Conservation (phyloP, 2,888 invertebrate genomes). For the Melieria omissa region DNA sequence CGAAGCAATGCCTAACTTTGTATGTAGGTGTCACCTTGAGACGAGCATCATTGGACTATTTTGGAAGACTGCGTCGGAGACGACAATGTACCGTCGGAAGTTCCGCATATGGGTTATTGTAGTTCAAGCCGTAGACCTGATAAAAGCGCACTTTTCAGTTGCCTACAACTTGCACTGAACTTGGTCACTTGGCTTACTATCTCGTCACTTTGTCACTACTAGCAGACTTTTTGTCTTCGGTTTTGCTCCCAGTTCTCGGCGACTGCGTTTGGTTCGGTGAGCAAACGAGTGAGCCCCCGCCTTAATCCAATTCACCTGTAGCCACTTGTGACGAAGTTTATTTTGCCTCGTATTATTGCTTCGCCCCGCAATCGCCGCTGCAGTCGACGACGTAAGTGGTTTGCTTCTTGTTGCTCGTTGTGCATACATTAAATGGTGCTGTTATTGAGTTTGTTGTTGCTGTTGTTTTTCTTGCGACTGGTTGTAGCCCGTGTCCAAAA, state of each 20-base stretch:
- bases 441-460: slow-evolving; percentile 37
- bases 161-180: background rate
- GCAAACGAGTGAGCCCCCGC: slow-evolving; percentile 18
- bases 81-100: no score
- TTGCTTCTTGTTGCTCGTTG: slow-evolving; percentile 29
- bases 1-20: no score
- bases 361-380: slow-evolving; percentile 15
- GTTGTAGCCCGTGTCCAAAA: slow-evolving; percentile 40
- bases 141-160: no score
- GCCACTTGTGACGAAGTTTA: slow-evolving; percentile 36
- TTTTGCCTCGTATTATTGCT: slow-evolving; percentile 29
- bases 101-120: no score
- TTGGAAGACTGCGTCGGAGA: no score
- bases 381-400: slow-evolving; percentile 28
- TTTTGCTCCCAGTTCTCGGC: background rate
- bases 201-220: slow-evolving; percentile 18
- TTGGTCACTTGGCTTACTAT: slow-evolving; percentile 28
- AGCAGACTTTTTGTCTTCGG: slow-evolving; percentile 8
- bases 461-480: slow-evolving; percentile 23
- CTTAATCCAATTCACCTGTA: slow-evolving; percentile 39
- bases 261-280: no score
- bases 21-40: no score
- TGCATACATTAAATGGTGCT: slow-evolving; percentile 25
- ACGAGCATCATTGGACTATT: no score
- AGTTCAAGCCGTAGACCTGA: no score